Base-by-base conservation (phyloP, 2,888 invertebrate genomes). In the Apodemia hepburni region DNA sequence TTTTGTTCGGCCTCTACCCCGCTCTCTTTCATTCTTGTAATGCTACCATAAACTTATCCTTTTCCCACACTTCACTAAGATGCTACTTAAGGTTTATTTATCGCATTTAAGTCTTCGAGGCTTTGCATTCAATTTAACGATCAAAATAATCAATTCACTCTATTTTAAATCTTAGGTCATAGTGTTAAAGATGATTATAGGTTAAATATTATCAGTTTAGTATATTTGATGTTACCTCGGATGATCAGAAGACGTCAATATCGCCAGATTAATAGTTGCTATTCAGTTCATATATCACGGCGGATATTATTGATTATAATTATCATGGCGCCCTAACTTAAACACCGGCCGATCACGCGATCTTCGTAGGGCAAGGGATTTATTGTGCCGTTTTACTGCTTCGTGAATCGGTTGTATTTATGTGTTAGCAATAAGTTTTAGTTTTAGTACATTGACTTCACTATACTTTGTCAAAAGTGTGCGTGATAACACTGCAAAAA, bases 301-400 rank as follows among this genome's bases (percentile, higher is more conserved):
- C 54, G 62, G 65, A 67, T 69, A 80, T 86, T 87, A 87, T 88
- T 88, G 86, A 88, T 87, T 84, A 84, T 85, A 87, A 86, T 87
- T 84, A 87, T 83, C 79, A 84, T 84, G 82, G 82, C 80, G 80
- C 79, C 76, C 78, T 81, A 75, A 79, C 82, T 78, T 77, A 81
- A 83, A 81, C 75, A 81, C 79, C 70, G 76, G 66, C 70, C 75
- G 77, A 77, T 82, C 85, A 84, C 85, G 85, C 82, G 78, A 85
- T 76, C 72, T 69, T 68, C 68, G 69, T 68, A 71, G 62, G 70
- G 67, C 72, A 69, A 69, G 62, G 67, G 75, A 80, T 81, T 84
- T 81, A 82, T 79, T 68, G 70, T 63, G 69, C 63, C 70, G 71
- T 72, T 73, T 76, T 73, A 72, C 73, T 66, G 68, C 70, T 64